Conservation (phyloP, 2,113 vertebrate genomes). For the Gymnorhina tibicen region DNA sequence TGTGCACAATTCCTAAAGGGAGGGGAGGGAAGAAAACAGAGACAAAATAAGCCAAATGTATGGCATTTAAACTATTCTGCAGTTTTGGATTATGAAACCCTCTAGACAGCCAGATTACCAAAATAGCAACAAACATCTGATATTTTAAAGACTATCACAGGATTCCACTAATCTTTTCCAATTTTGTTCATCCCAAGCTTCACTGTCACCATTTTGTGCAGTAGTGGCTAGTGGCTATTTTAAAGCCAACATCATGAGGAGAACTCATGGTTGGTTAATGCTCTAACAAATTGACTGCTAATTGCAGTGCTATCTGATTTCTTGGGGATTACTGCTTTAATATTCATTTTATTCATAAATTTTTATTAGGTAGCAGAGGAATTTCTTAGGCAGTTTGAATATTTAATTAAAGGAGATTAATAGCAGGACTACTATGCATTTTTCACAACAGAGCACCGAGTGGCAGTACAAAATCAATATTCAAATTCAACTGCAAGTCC, state of each 20-base stretch:
- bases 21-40: not conserved
- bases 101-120: not conserved
- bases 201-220: not conserved
- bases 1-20: slow-evolving; percentile 90
- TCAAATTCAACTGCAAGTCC: slow-evolving; percentile 27
- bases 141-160: not conserved
- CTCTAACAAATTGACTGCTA: slow-evolving; percentile 58
- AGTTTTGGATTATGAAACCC: not conserved
- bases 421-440: slow-evolving; percentile 12
- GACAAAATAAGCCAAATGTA: not conserved
- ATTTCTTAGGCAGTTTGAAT: slow-evolving; percentile 56
- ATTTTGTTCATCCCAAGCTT: not conserved
- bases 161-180: not conserved
- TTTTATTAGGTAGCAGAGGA: slow-evolving; percentile 59
- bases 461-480: slow-evolving; percentile 51
- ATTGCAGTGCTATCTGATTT: slow-evolving; percentile 59
- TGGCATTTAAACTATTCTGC: not conserved
- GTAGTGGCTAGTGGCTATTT: slow-evolving; percentile 33
- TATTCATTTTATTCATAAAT: slow-evolving; percentile 67
- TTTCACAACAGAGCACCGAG: slow-evolving; percentile 22
- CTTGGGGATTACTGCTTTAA: slow-evolving; percentile 56
- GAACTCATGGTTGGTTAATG: slow-evolving; percentile 46
- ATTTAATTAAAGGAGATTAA: slow-evolving; percentile 72
- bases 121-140: not conserved
- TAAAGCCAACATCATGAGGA: slow-evolving; percentile 35